Conservation (phyloP, 1,140 invertebrate genomes). For the Pseudachorutes palmiensis region DNA sequence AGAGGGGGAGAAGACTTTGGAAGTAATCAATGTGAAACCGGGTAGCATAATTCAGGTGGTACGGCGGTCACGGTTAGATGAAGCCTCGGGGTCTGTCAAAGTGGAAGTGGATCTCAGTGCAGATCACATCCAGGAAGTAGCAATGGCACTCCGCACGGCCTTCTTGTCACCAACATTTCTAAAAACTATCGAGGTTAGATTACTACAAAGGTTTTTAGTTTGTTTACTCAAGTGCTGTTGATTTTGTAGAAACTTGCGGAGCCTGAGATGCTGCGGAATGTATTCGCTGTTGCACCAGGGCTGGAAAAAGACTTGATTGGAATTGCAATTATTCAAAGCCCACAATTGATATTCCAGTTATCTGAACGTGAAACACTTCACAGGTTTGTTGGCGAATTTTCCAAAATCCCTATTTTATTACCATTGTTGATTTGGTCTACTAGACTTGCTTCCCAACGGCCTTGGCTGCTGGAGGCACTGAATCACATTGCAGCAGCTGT, state of each 20-base stretch:
- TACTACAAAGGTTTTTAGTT: not conserved
- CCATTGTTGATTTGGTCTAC: not conserved
- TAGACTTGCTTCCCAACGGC: slow-evolving; percentile 22
- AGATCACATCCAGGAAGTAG: slow-evolving; percentile 2
- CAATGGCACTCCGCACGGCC: slow-evolving; percentile 20
- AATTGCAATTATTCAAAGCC: slow-evolving; percentile 22
- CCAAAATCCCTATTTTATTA: not conserved
- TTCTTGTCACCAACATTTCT: slow-evolving; percentile 16
- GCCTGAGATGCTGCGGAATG: slow-evolving; percentile 16
- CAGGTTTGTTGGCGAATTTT: not conserved
- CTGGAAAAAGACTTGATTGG: slow-evolving; percentile 21
- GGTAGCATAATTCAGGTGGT: not conserved
- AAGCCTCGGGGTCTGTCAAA: not conserved
- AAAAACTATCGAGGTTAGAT: slow-evolving; percentile 18
- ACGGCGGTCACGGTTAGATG: not conserved
- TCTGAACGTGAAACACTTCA: slow-evolving; percentile 15
- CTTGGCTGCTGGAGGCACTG: slow-evolving; percentile 35
- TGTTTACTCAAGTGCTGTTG: not conserved
- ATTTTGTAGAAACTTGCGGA: slow-evolving; percentile 12
- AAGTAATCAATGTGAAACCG: not conserved
- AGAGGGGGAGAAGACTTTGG: not conserved
- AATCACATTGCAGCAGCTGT: slow-evolving; percentile 29
- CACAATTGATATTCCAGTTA: slow-evolving; percentile 17
- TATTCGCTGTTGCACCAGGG: slow-evolving; percentile 20
- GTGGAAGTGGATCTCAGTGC: not conserved